Conservation (phyloP, 2,888 invertebrate species). For the Ypsolopha sequella region DNA sequence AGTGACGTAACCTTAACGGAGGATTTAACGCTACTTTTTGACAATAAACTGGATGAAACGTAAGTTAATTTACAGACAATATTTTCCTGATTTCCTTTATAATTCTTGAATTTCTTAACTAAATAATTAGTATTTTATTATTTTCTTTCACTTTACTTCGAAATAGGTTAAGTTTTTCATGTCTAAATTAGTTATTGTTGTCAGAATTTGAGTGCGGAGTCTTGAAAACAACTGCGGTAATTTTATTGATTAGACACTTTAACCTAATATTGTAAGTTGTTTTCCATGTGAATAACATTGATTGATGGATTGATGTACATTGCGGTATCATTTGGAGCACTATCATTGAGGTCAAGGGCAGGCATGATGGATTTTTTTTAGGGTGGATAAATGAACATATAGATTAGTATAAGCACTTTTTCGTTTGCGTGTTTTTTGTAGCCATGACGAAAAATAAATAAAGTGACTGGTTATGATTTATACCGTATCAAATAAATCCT, state of each 20-base stretch:
- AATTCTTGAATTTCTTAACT: no score
- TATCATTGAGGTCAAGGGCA: background rate
- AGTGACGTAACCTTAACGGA: constrained; percentile 12
- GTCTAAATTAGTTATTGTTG: constrained; percentile 18
- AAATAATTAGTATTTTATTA: no score
- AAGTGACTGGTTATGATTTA: constrained; percentile 7
- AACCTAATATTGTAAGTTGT: constrained; percentile 38
- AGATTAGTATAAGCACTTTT: background rate
- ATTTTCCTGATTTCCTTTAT: no score
- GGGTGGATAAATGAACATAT: no score
- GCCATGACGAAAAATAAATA: constrained; percentile 26
- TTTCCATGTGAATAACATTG: constrained; percentile 26
- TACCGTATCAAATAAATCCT: no score
- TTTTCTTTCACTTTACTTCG: no score
- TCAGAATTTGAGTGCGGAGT: constrained; percentile 22
- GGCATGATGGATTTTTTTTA: background rate
- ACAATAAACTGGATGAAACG: constrained; percentile 41
- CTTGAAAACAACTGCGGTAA: constrained; percentile 67
- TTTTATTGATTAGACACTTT: constrained; percentile 66
- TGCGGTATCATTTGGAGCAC: no score
- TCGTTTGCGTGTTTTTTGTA: constrained; percentile 14
- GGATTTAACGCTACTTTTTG: constrained; percentile 39
- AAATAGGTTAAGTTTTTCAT: constrained; percentile 9
- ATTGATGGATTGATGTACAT: no score
- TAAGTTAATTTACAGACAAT: constrained; percentile 29